phyloP scores from a whole-genome alignment of 2,888 invertebrate genomes.

The Hetaerina titia region DNA sequence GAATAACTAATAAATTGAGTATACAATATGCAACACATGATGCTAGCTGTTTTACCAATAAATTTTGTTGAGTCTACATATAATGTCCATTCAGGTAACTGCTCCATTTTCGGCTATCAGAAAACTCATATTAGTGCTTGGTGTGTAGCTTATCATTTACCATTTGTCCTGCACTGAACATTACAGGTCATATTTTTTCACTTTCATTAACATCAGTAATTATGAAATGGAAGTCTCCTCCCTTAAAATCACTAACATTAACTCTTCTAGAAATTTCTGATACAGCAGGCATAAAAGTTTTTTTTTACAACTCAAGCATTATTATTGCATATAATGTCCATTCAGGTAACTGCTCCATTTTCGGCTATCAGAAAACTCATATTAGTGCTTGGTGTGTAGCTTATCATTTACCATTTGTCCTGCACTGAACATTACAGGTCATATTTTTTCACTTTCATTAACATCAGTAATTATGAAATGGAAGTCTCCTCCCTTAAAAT shows the following conservation, averaged over 20 bases:
- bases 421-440: too few relatives aligned
- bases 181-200: too few relatives aligned
- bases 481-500: too few relatives aligned
- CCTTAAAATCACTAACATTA: too few relatives aligned
- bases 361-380: not conserved
- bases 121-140: not conserved
- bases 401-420: not conserved
- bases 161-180: not conserved
- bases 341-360: not conserved
- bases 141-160: not conserved
- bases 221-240: too few relatives aligned
- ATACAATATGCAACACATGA: not conserved
- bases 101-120: not conserved
- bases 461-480: too few relatives aligned
- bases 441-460: too few relatives aligned
- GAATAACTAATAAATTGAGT: not conserved
- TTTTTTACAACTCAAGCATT: too few relatives aligned
- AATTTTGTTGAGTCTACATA: not conserved
- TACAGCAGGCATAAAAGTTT: too few relatives aligned
- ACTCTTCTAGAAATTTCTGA: too few relatives aligned
- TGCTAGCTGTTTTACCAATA: too few relatives aligned
- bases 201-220: too few relatives aligned
- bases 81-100: not conserved
- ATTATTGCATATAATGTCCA: not conserved
- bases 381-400: not conserved